Evolutionary conservation across 2,113 vertebrate genomes (phyloP).

Genomic region (Chloroceryle aenea): DNA sequence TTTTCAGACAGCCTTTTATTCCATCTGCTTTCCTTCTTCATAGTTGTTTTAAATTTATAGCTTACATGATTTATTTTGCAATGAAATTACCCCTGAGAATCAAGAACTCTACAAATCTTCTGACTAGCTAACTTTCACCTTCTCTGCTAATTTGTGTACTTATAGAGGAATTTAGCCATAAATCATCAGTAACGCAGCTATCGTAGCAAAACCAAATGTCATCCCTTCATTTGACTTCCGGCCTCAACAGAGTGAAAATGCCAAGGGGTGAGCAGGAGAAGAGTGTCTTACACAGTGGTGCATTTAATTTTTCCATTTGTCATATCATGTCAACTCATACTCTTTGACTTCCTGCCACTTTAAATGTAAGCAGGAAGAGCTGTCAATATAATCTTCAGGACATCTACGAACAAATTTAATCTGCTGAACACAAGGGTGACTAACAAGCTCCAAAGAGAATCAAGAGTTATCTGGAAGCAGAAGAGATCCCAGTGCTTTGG

Average conservation of each 20-base stretch:
- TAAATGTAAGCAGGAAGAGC: slow-evolving; percentile 65
- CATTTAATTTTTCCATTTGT: slow-evolving; percentile 70
- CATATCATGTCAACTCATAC: slow-evolving; percentile 64
- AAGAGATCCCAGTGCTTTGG: neutral
- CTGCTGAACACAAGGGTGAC: slow-evolving; percentile 66
- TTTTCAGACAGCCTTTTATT: slow-evolving; percentile 35
- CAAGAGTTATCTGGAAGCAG: slow-evolving; percentile 44
- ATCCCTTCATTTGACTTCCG: slow-evolving; percentile 12
- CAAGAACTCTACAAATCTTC: slow-evolving; percentile 54
- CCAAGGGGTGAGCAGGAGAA: neutral
- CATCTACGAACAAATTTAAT: slow-evolving; percentile 67
- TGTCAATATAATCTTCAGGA: slow-evolving; percentile 77
- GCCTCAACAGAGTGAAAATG: slow-evolving; percentile 22
- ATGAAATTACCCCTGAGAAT: slow-evolving; percentile 47
- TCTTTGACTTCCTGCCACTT: slow-evolving; percentile 67
- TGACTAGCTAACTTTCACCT: slow-evolving; percentile 37
- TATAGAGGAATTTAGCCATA: slow-evolving; percentile 48
- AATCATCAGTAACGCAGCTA: slow-evolving; percentile 54
- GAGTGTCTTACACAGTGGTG: neutral
- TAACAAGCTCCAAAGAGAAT: slow-evolving; percentile 71
- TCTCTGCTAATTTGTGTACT: slow-evolving; percentile 51
- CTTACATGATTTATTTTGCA: slow-evolving; percentile 25
- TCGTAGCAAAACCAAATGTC: slow-evolving; percentile 54
- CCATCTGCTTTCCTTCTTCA: slow-evolving; percentile 22
- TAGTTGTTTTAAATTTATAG: slow-evolving; percentile 50